Evolutionary conservation across 2,888 invertebrate species (phyloP).

Genomic region (Perdita meconis): DNA sequence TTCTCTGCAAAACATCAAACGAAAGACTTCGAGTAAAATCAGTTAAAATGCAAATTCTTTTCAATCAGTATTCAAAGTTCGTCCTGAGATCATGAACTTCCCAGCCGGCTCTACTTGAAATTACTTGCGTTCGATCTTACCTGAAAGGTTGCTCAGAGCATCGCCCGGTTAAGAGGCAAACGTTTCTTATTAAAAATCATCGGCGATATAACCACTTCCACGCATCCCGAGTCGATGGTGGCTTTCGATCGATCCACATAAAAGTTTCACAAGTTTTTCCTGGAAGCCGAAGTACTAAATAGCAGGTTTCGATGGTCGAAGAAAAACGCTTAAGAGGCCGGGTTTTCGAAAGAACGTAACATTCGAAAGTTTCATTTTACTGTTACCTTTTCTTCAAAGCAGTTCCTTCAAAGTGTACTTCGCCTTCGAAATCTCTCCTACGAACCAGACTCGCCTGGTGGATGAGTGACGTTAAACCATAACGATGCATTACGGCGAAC

Average conservation of each 20-base stretch:
- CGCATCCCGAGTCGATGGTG: neutral
- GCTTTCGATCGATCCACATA: neutral
- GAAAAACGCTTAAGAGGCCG: neutral
- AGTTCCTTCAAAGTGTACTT: neutral
- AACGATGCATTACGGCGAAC: neutral
- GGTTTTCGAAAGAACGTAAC: neutral
- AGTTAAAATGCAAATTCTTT: too few species aligned
- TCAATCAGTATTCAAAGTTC: neutral
- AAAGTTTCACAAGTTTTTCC: neutral
- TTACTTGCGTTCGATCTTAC: conserved; percentile 26
- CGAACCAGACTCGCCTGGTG: neutral
- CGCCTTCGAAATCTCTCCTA: neutral
- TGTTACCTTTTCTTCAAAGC: neutral
- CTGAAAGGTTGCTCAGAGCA: neutral
- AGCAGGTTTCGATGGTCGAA: neutral
- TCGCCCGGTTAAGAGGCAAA: too few species aligned
- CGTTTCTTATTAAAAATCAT: neutral
- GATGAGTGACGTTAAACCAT: neutral
- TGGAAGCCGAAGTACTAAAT: neutral
- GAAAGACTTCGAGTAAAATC: conserved; percentile 49
- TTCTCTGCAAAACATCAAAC: too few species aligned
- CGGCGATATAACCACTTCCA: neutral
- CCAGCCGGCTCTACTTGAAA: too few species aligned
- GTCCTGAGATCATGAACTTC: too few species aligned
- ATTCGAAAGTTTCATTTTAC: neutral